Base-by-base conservation (phyloP, 2,888 invertebrate genomes). In the Dolichomitus sp. region DNA sequence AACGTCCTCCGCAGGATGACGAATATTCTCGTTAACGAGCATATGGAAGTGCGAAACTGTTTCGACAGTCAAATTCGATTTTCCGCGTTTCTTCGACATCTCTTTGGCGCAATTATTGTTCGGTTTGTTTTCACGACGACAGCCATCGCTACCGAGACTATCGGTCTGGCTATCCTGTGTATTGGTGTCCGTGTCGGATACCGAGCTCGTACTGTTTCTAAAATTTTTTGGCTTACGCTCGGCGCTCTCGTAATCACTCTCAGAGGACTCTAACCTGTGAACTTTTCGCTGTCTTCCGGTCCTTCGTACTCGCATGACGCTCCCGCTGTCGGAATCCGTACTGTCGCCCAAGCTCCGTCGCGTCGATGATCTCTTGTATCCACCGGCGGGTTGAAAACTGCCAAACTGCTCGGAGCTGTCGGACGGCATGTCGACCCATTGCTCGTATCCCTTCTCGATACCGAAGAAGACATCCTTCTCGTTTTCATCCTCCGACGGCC, bases 361-460 rank as follows among this genome's bases (percentile, higher is more conserved):
- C 1, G 89, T 87, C n/a, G 90, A 84, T 0, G 89, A 84, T 33
- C 92, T 82, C 69, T 92, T 93, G 81, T 90, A 92, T 4, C 86
- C 84, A 0, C 91, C 91, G 0, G 91, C 90, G 1, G 91, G 91
- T 50, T 92, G 92, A 66, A 91, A 92, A 69, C 91, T 92, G 7
- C 90, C 92, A 19, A 89, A 92, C 65, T 92, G 91, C 77, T 93
- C 93, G 14, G 91, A 93, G 54, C 88, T 89, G 75, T 91, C 92
- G 3, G 91, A 92, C 4, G 90, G 91, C 42, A 89, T 45, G 59
- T 93, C 93, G 17, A 89, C 93, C 92, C 93, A 94, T 14, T 94
- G 92, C 82, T 94, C 94, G 87, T 94, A 94, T 88, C 96, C 96
- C 91, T 96, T 96, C 89, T 96, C 96, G 80, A 96, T 96, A 0